These are phyloP conservation scores for Myioborus miniatus DNA, from an alignment of 2,797 vertebrate genomes.

Conservation along the genomic window DNA sequence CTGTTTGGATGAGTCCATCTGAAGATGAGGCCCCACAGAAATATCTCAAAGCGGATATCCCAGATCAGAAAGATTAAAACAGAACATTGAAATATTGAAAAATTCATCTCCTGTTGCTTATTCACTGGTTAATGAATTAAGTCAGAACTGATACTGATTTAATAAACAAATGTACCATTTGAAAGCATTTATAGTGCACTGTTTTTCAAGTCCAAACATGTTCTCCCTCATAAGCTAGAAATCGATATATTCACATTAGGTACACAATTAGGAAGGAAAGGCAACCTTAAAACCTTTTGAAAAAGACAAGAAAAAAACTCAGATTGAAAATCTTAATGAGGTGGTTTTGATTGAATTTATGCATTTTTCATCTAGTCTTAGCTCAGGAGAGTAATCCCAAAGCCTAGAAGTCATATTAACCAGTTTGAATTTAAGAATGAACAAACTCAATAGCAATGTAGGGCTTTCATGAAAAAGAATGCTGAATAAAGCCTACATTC, in stretches of 20 bases:
- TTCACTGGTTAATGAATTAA: background rate
- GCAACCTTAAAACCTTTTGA: background rate
- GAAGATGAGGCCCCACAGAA: background rate
- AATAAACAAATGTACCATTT: background rate
- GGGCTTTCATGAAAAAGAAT: background rate
- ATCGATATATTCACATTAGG: background rate
- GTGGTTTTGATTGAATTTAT: background rate
- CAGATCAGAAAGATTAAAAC: background rate
- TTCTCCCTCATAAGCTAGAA: background rate
- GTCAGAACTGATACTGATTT: background rate
- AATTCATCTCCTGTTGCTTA: background rate
- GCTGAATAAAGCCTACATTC: background rate
- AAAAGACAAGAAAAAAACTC: background rate
- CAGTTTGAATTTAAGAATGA: slow-evolving; percentile 47
- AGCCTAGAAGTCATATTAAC: slow-evolving; percentile 44
- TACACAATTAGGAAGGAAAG: background rate
- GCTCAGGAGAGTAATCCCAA: background rate
- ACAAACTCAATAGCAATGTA: background rate
- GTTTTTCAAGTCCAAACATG: background rate
- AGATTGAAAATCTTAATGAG: background rate
- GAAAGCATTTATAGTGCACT: background rate
- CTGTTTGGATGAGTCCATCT: background rate
- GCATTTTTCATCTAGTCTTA: background rate
- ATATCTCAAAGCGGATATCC: background rate
- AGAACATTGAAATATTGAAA: background rate